These are phyloP conservation scores for Sebastes cheni DNA, from an alignment of 2,797 vertebrate genomes.

Conservation along the genomic window DNA sequence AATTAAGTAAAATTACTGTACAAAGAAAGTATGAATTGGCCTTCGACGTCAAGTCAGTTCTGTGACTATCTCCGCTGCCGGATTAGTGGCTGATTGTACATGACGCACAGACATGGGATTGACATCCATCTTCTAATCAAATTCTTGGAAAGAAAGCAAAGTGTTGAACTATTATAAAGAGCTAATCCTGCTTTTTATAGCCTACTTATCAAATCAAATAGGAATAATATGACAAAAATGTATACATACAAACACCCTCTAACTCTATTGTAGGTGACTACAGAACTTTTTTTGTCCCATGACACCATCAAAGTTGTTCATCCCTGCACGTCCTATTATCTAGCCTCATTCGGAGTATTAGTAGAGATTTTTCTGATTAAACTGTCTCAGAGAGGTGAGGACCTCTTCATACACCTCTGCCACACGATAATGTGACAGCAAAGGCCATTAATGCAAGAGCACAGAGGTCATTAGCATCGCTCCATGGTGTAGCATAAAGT, in stretches of 20 bases:
- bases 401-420: constrained; percentile 74
- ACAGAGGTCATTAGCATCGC: constrained; percentile 87
- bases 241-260: neutral
- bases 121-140: neutral
- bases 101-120: neutral
- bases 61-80: neutral
- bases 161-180: neutral
- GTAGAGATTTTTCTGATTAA: constrained; percentile 66
- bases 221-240: neutral
- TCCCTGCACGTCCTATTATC: constrained; percentile 46
- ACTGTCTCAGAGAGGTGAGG: constrained; percentile 67
- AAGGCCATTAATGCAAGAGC: constrained; percentile 85
- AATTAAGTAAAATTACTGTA: too few relatives aligned
- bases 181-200: neutral
- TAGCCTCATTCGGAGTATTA: constrained; percentile 49
- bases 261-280: neutral
- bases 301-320: constrained; percentile 26
- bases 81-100: neutral
- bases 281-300: constrained; percentile 27
- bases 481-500: constrained; percentile 83
- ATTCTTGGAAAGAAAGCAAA: neutral
- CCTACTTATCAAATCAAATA: neutral
- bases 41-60: neutral
- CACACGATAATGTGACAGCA: constrained; percentile 79
- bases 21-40: too few relatives aligned